Conservation (phyloP, 1,140 invertebrate genomes). For the Cyphomyrmex costatus region DNA sequence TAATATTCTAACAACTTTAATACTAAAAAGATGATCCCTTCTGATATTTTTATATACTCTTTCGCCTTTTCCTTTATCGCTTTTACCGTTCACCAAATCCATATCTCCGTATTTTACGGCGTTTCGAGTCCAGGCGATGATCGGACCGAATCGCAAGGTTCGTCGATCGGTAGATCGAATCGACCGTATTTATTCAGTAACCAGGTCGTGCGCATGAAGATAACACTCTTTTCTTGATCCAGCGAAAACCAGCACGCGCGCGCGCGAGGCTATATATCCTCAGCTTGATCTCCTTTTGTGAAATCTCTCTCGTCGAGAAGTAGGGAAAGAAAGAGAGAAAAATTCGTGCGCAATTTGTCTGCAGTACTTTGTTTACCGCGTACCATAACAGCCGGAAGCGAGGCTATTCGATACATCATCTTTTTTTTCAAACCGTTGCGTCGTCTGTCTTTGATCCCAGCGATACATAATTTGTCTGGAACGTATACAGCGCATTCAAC, state of each 20-base stretch:
- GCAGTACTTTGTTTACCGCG: slow-evolving; percentile 33
- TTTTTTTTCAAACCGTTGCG: slow-evolving; percentile 19
- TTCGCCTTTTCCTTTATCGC: neutral
- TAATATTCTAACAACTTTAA: slow-evolving; percentile 17
- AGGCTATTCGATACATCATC: slow-evolving; percentile 49
- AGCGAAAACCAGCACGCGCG: slow-evolving; percentile 23
- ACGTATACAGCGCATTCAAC: neutral
- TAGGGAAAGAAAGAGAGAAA: neutral
- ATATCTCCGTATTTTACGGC: neutral
- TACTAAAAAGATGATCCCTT: neutral
- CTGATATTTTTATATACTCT: neutral
- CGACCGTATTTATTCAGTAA: slow-evolving; percentile 73
- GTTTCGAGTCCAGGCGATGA: neutral
- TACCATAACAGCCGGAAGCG: slow-evolving; percentile 38
- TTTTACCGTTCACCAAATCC: neutral
- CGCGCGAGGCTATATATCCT: slow-evolving; percentile 34
- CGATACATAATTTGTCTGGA: slow-evolving; percentile 23
- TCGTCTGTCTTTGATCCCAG: slow-evolving; percentile 26
- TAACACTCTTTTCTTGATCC: slow-evolving; percentile 68
- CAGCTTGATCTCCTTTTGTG: slow-evolving; percentile 48
- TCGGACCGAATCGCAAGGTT: slow-evolving; percentile 64
- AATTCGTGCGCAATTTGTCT: slow-evolving; percentile 33
- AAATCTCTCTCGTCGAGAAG: slow-evolving; percentile 63
- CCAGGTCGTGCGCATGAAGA: slow-evolving; percentile 37
- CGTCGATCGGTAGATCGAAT: slow-evolving; percentile 46